phyloP scores from a whole-genome alignment of 2,797 vertebrate species.

The Podarcis lilfordi region DNA sequence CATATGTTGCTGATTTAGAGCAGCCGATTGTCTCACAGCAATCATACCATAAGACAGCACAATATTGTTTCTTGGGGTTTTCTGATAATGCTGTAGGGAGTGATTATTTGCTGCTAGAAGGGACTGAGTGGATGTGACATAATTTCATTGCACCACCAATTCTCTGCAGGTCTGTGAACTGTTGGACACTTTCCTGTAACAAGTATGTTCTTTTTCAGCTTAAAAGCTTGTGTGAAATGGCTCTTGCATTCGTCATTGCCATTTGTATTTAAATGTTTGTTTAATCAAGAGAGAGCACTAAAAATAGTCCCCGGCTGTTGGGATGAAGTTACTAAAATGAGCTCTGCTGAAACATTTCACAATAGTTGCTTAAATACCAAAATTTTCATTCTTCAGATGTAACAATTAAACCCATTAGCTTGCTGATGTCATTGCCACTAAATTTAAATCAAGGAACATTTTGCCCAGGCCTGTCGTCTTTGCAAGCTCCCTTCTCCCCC shows the following conservation, averaged over 20 bases:
- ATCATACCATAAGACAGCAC: constrained; percentile 23
- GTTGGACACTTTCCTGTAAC: neutral
- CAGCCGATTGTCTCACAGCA: constrained; percentile 15
- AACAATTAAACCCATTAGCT: constrained; percentile 38
- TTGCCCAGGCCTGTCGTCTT: constrained; percentile 3
- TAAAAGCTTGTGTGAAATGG: neutral
- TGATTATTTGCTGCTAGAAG: constrained; percentile 5
- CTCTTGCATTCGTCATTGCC: neutral
- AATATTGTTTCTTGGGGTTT: neutral
- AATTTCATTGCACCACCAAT: neutral
- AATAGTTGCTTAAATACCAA: constrained; percentile 39
- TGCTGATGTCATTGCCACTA: constrained; percentile 36
- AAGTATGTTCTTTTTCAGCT: constrained; percentile 11
- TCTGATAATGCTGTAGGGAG: neutral
- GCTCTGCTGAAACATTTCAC: neutral
- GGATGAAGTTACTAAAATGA: constrained; percentile 42
- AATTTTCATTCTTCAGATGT: constrained; percentile 44
- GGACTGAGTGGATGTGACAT: neutral
- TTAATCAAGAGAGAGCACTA: constrained; percentile 40
- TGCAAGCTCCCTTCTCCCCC: constrained; percentile 24
- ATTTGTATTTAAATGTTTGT: constrained; percentile 9
- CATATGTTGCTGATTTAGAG: constrained; percentile 11
- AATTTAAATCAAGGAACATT: constrained; percentile 43
- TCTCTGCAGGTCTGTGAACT: constrained; percentile 20
- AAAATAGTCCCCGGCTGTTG: constrained; percentile 26